These are phyloP conservation scores for Bombylius discolor DNA, from an alignment of 2,888 invertebrate genomes.

Conservation along the genomic window DNA sequence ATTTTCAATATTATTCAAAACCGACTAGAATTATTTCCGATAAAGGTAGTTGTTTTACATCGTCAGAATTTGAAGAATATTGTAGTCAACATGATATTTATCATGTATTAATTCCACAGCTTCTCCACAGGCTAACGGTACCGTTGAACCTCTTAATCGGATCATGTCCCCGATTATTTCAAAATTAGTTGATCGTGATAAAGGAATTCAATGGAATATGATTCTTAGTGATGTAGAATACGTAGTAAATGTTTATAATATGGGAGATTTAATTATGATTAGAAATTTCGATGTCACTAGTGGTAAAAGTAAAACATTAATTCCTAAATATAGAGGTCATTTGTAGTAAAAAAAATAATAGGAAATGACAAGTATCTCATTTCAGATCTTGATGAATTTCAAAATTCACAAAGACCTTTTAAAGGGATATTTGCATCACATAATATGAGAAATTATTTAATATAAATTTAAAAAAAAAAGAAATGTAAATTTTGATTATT, in stretches of 20 bases:
- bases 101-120: background rate
- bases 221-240: background rate
- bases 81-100: background rate
- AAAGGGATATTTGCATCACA: too few relatives aligned
- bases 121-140: background rate
- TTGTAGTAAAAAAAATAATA: constrained; percentile 11
- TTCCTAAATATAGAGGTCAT: constrained; percentile 15
- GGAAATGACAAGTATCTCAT: constrained; percentile 10
- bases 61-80: background rate
- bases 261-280: constrained; percentile 15
- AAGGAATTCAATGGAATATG: background rate
- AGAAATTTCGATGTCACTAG: constrained; percentile 11
- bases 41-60: background rate
- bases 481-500: too few relatives aligned
- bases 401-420: too few relatives aligned
- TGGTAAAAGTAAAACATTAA: constrained; percentile 10
- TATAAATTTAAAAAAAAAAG: too few relatives aligned
- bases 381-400: too few relatives aligned
- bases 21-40: background rate
- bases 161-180: background rate
- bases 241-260: constrained; percentile 4
- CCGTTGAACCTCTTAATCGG: background rate
- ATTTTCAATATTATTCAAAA: background rate
- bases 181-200: background rate
- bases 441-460: too few relatives aligned